Percentiles rank a stretch among this genome's conserved stretches.
Evolutionary conservation across 2,113 vertebrate genomes (phyloP).

Genomic region (Oplegnathus fasciatus): DNA sequence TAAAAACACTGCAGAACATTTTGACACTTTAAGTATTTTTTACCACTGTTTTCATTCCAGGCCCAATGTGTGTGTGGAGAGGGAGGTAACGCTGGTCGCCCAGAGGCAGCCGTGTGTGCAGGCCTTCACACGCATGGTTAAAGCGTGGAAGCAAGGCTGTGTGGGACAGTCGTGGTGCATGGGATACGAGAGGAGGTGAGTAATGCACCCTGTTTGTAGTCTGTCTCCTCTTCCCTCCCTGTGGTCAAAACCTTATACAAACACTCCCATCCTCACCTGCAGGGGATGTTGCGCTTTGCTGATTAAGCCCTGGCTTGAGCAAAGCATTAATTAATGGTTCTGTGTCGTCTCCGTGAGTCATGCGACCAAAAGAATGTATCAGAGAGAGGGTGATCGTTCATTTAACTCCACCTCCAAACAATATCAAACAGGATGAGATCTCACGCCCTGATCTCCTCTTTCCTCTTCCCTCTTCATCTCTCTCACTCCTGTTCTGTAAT

Average conservation of each 20-base stretch:
- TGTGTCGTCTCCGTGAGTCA: conserved; percentile 45
- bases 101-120: conserved; percentile 90
- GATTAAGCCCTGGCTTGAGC: conserved; percentile 34
- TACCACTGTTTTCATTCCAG: conserved; percentile 75
- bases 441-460: conserved; percentile 38
- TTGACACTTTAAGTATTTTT: conserved; percentile 68
- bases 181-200: conserved; percentile 90
- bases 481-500: conserved; percentile 56
- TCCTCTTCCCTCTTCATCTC: conserved; percentile 40
- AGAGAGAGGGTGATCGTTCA: conserved; percentile 16
- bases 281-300: conserved; percentile 34
- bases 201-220: conserved; percentile 37
- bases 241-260: conserved; percentile 31
- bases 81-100: conserved; percentile 87
- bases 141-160: conserved; percentile 91
- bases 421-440: conserved; percentile 34
- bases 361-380: conserved; percentile 33
- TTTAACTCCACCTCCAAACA: conserved; percentile 36
- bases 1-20: conserved; percentile 50
- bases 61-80: conserved; percentile 91
- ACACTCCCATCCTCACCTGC: conserved; percentile 51
- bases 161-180: conserved; percentile 87
- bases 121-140: conserved; percentile 85
- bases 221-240: conserved; percentile 18
- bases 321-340: conserved; percentile 47